phyloP scores from a whole-genome alignment of 2,113 vertebrate species.

The Oryzias woworae region DNA sequence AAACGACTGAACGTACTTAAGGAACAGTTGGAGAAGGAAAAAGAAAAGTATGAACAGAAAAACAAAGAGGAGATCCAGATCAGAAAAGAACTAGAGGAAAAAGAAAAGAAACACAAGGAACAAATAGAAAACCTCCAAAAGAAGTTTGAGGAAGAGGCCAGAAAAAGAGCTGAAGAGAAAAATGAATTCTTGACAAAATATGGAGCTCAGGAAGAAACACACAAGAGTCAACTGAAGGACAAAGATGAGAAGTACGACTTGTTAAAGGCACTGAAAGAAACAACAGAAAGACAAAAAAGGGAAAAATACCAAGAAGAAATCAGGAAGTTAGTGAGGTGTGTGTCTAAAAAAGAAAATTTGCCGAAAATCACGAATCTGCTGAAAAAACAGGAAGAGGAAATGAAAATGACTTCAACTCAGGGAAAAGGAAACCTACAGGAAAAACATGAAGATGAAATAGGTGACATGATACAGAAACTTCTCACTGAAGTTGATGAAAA shows the following conservation, averaged over 20 bases:
- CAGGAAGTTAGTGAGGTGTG: not conserved
- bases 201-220: not conserved
- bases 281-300: not conserved
- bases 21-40: not conserved
- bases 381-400: not conserved
- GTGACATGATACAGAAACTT: not conserved
- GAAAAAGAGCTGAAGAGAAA: not conserved
- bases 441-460: not conserved
- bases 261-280: not conserved
- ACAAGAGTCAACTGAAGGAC: not conserved
- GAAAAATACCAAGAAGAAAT: not conserved
- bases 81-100: not conserved
- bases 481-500: not conserved
- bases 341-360: not conserved
- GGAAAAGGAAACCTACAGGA: not conserved
- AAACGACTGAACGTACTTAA: not conserved
- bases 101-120: not conserved
- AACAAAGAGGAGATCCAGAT: not conserved
- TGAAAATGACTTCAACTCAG: not conserved
- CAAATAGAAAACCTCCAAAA: not conserved
- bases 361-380: not conserved
- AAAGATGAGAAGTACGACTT: not conserved
- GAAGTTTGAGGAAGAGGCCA: not conserved
- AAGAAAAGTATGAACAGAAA: not conserved
- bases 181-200: not conserved